phyloP scores from a whole-genome alignment of 2,888 invertebrate genomes.

The Parochlus steinenii region DNA sequence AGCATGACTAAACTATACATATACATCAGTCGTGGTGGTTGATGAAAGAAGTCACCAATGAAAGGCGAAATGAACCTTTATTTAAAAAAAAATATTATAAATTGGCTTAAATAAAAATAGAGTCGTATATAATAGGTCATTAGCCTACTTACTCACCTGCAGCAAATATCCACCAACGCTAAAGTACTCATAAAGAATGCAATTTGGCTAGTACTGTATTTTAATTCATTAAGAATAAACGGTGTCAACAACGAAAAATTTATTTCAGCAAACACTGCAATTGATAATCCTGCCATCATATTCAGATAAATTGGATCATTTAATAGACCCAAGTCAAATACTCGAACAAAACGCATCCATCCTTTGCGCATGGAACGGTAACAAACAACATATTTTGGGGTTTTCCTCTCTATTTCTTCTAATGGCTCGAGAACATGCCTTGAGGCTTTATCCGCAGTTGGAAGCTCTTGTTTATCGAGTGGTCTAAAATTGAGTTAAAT shows the following conservation, averaged over 20 bases:
- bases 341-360: constrained; percentile 14
- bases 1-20: constrained; percentile 41
- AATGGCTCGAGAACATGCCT: not conserved
- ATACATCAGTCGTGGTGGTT: constrained; percentile 46
- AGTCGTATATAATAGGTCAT: too few relatives aligned
- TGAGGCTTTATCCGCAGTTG: not conserved
- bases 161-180: constrained; percentile 37
- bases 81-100: constrained; percentile 37
- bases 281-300: constrained; percentile 46
- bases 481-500: not conserved
- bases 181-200: constrained; percentile 45
- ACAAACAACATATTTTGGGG: not conserved
- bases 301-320: constrained; percentile 49
- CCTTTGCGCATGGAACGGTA: not conserved
- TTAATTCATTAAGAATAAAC: constrained; percentile 46
- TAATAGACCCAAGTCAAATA: constrained; percentile 50
- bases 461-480: constrained; percentile 4
- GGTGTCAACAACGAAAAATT: constrained; percentile 50
- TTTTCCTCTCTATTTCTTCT: not conserved
- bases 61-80: constrained; percentile 48
- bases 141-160: too few relatives aligned
- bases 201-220: constrained; percentile 38
- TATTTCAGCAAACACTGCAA: constrained; percentile 50
- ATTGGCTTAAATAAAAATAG: too few relatives aligned
- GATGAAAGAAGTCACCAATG: constrained; percentile 43